A percentile compares a stretch with the other conserved stretches of the same genome.
Evolutionary conservation across 2,888 invertebrate species (phyloP).

Genomic region (Stenolophus ochropezus): DNA sequence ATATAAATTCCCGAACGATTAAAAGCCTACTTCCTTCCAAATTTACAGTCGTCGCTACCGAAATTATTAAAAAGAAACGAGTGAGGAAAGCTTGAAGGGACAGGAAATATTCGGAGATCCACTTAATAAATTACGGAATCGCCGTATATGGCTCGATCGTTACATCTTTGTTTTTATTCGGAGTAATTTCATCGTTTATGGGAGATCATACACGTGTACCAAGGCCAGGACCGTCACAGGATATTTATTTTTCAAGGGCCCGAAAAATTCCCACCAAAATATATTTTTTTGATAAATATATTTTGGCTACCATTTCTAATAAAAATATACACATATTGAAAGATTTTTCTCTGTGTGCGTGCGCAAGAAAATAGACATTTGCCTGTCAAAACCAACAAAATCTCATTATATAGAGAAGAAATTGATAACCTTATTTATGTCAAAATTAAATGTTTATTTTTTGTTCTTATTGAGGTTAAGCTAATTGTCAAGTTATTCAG

Average conservation of each 20-base stretch:
- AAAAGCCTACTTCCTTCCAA: constrained; percentile 39
- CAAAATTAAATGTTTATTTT: no score
- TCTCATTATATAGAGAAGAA: no score
- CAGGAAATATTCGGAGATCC: constrained; percentile 31
- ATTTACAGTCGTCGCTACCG: constrained; percentile 33
- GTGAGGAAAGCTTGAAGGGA: constrained; percentile 16
- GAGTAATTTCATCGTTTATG: constrained; percentile 42
- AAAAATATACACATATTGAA: no score
- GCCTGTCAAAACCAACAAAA: no score
- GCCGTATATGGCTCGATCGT: constrained; percentile 35
- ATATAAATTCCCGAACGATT: constrained; percentile 37
- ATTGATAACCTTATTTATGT: no score
- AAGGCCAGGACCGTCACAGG: neutral
- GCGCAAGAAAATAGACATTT: no score
- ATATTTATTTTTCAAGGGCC: neutral
- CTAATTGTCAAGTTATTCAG: no score
- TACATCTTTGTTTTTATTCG: constrained; percentile 43
- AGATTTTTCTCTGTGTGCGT: no score
- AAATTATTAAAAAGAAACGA: constrained; percentile 33
- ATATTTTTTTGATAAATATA: no score
- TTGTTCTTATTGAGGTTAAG: no score
- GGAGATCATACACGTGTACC: constrained; percentile 23
- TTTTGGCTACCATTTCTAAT: no score
- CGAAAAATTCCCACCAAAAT: no score
- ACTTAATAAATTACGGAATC: constrained; percentile 43